Percentiles rank a stretch among this genome's conserved stretches.
Conservation (phyloP, 2,113 vertebrate genomes). For the Pteronura brasiliensis region DNA sequence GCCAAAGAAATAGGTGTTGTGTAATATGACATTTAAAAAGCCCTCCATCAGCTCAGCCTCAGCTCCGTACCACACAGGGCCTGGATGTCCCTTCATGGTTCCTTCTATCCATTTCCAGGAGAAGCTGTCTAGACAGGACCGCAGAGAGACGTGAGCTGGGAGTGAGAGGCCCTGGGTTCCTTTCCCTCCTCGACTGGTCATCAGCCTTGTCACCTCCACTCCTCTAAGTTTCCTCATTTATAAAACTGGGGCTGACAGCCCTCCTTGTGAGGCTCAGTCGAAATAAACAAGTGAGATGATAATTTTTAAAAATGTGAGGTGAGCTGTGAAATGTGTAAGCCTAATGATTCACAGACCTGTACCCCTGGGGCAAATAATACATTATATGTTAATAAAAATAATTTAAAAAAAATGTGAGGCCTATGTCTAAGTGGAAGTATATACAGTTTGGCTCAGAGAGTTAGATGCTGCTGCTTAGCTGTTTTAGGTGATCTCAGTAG, state of each 20-base stretch:
- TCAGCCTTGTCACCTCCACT: background rate
- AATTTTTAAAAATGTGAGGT: background rate
- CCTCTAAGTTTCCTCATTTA: background rate
- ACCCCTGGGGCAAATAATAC: too few relatives aligned
- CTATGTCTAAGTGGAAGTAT: background rate
- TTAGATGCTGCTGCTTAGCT: background rate
- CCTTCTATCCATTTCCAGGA: background rate
- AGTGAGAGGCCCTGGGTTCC: background rate
- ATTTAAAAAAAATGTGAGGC: background rate
- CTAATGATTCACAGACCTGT: too few relatives aligned
- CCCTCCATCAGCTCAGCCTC: background rate
- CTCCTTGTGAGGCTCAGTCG: background rate
- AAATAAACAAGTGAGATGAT: background rate
- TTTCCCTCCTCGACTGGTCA: background rate
- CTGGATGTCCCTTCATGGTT: rapidly evolving
- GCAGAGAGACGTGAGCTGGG: background rate
- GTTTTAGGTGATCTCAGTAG: background rate
- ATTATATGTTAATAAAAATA: too few relatives aligned
- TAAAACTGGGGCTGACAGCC: background rate
- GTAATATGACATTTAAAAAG: background rate
- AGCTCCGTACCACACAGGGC: background rate
- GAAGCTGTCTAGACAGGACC: background rate
- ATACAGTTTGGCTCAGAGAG: background rate
- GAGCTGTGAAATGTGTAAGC: too few relatives aligned
- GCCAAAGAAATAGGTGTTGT: background rate